phyloP scores from a whole-genome alignment of 92 coral and sea anemone genomes.

The Epizoanthus stellaris region DNA sequence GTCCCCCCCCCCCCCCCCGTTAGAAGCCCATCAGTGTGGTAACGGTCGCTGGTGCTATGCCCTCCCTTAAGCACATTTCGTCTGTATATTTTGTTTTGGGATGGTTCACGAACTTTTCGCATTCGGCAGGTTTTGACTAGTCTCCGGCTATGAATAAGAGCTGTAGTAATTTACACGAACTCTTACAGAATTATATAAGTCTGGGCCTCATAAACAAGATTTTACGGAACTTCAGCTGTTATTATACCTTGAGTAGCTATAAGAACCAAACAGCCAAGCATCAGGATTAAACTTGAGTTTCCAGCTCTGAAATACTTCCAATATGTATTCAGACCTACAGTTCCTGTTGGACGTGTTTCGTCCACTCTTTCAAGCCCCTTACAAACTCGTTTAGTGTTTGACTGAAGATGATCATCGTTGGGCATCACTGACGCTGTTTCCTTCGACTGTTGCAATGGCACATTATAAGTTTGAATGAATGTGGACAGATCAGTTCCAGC shows the following conservation, averaged over 20 bases:
- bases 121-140: no score
- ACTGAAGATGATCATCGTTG: neutral
- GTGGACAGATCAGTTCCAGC: constrained; percentile 16
- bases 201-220: neutral
- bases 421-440: neutral
- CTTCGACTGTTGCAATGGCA: neutral
- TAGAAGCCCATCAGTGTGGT: no score
- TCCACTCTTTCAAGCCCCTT: constrained; percentile 38
- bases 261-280: constrained; percentile 2
- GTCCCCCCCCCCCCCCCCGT: no score
- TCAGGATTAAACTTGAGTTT: constrained; percentile 24
- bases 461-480: neutral
- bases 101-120: no score
- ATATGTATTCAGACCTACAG: constrained; percentile 18
- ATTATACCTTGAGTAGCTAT: constrained; percentile 35
- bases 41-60: no score
- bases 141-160: neutral
- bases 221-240: neutral
- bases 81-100: no score
- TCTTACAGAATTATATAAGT: neutral
- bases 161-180: neutral
- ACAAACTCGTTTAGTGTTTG: neutral
- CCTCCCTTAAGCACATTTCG: no score
- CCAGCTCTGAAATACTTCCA: constrained; percentile 43
- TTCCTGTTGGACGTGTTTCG: constrained; percentile 27